Conservation (phyloP, 2,797 vertebrate species). For the Galaxias olidus region DNA sequence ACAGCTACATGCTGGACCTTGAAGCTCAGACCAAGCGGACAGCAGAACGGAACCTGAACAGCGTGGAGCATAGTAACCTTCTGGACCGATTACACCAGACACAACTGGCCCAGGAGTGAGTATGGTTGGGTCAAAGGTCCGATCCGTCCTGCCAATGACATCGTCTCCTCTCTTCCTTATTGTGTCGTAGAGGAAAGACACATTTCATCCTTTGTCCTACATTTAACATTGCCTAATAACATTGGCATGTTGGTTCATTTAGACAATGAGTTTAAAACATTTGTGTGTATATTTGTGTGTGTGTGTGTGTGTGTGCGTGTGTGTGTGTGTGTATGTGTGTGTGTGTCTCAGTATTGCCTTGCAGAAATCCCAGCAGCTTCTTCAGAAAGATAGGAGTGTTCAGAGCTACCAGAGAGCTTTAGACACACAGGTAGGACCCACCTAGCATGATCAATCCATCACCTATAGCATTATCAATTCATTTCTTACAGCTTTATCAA, state of each 20-base stretch:
- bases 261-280: not conserved
- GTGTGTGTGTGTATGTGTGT: conserved; percentile 8
- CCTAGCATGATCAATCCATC: too few relatives aligned
- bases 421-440: conserved; percentile 72
- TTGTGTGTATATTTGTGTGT: not conserved
- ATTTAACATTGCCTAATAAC: too few relatives aligned
- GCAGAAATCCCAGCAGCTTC: conserved; percentile 68
- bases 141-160: too few relatives aligned
- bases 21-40: conserved; percentile 65
- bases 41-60: conserved; percentile 48
- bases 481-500: too few relatives aligned
- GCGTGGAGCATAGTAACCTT: conserved; percentile 63
- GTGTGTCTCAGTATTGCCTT: conserved; percentile 63
- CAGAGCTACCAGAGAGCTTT: conserved; percentile 71
- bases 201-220: too few relatives aligned
- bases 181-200: too few relatives aligned
- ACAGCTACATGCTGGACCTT: conserved; percentile 70
- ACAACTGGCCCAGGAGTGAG: conserved; percentile 81
- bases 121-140: conserved; percentile 3
- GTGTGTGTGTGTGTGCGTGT: conserved; percentile 8
- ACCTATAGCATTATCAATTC: too few relatives aligned
- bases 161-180: too few relatives aligned
- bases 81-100: conserved; percentile 72
- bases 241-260: too few relatives aligned
- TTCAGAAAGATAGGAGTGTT: conserved; percentile 66